Evolutionary conservation across 2,113 vertebrate genomes (phyloP).

Genomic region (Orycteropus afer): DNA sequence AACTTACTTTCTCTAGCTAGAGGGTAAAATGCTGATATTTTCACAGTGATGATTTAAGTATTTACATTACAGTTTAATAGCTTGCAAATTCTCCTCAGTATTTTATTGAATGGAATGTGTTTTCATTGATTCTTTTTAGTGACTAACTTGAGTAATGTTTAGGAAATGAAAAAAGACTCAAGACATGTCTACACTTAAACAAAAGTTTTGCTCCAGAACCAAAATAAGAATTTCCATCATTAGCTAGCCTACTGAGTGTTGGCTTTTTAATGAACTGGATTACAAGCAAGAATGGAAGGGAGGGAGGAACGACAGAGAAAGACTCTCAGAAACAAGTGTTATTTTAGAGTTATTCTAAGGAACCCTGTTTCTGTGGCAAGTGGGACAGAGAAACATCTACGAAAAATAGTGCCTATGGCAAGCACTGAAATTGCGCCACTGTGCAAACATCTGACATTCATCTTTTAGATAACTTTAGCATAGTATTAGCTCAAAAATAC

Average conservation of each 20-base stretch:
- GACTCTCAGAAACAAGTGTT: neutral
- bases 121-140: constrained; percentile 9
- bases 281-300: neutral
- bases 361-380: neutral
- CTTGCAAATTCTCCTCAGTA: neutral
- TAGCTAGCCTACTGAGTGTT: neutral
- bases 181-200: neutral
- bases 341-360: constrained; percentile 25
- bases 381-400: too few relatives aligned
- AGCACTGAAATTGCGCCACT: neutral
- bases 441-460: too few relatives aligned
- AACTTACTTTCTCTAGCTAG: neutral
- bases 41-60: neutral
- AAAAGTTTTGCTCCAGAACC: neutral
- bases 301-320: neutral
- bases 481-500: too few relatives aligned
- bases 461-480: too few relatives aligned
- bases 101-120: neutral
- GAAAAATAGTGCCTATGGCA: neutral
- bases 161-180: constrained; percentile 21
- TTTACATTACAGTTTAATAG: neutral
- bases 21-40: neutral
- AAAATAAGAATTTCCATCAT: neutral
- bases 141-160: neutral
- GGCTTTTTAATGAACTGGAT: neutral